Conservation (phyloP, 2,113 vertebrate genomes). For the Phoxinus phoxinus region DNA sequence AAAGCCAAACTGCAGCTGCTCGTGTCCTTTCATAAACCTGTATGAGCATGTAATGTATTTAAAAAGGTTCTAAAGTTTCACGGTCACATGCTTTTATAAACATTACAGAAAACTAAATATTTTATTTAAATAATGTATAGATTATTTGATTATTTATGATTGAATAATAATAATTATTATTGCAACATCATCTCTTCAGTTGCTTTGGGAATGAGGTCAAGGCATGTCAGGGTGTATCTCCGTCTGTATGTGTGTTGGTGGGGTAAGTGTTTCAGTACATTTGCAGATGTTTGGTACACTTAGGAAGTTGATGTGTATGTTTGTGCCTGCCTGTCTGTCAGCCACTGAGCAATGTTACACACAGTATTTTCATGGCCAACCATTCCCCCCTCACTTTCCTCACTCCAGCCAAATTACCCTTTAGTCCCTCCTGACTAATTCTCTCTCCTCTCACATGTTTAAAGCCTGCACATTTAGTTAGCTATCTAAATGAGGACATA, state of each 20-base stretch:
- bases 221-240: neutral
- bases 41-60: neutral
- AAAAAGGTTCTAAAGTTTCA: neutral
- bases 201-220: neutral
- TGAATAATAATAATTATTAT: no score
- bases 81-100: neutral
- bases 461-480: neutral
- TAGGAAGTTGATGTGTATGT: constrained; percentile 1
- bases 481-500: neutral
- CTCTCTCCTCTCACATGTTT: constrained; percentile 10
- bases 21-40: constrained; percentile 27
- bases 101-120: neutral
- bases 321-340: constrained; percentile 9
- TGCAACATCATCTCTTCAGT: neutral
- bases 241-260: constrained; percentile 1
- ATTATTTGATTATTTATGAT: neutral
- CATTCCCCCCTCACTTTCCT: neutral
- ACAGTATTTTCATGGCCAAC: neutral
- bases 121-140: neutral
- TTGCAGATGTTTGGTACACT: constrained; percentile 6
- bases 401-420: neutral
- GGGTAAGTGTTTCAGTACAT: neutral
- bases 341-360: constrained; percentile 23
- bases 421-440: neutral
- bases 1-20: constrained; percentile 39